Evolutionary conservation across 2,113 vertebrate species (phyloP), one percentile per base, ranked within the genome.

Genomic region (Lycocorax pyrrhopterus): DNA sequence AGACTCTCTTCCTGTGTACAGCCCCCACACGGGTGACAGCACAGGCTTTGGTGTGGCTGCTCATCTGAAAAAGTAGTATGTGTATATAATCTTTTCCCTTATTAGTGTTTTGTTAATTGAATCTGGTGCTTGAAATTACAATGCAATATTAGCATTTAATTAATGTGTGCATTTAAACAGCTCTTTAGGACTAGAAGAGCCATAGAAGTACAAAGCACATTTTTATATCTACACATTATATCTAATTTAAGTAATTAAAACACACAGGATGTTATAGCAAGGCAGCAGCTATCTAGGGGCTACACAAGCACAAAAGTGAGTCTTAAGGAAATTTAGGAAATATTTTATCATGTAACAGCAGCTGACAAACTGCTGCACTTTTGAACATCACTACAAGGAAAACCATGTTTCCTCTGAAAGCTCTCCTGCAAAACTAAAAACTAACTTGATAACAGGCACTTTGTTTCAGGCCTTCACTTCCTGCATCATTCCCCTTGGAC

Each of bases 221-320:
- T 71, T 84, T 79, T 68, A 8, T 52, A 13, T 39, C 51, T 77
- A 72, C 59, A 27, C 52, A 71, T 80, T 71, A 64, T 17, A 44
- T 60, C 87, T 92, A 84, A 93, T 94, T 90, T 80, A 85, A 95
- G 71, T 46, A 92, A 66, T 82, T 92, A 62, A 94, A 95, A 15
- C 69, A 67, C 18, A 62, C 35, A 77, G 59, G 71, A 66, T 87
- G 32, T 85, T 87, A 53, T 7, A 90, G 63, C 13, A 51, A 94
- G n/a, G 74, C 52, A 83, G 67, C 41, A 91, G 43, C 64, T 88
- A 46, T 16, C 67, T 90, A 66, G 30, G 55, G 63, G 53, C 41
- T 83, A 72, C 18, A 72, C 35, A 89, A 53, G 55, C 58, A 88
- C 44, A 81, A 56, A 68, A 80, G 55, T 77, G 35, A 93, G 35